These are phyloP conservation scores for Labeo rohita DNA, from an alignment of 2,113 vertebrate genomes.

Conservation along the genomic window DNA sequence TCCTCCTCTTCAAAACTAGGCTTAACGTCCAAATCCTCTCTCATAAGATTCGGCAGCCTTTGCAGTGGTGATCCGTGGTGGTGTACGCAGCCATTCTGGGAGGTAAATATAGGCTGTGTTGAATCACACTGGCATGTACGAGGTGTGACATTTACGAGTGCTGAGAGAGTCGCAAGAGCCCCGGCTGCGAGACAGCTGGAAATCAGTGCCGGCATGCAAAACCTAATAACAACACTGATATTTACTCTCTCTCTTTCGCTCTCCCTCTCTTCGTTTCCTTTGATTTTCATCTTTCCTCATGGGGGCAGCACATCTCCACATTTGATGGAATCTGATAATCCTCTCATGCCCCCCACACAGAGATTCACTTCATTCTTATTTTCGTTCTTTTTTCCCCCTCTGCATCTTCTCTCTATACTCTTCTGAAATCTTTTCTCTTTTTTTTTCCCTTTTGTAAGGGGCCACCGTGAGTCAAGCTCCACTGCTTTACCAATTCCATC, in stretches of 20 bases:
- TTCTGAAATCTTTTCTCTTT: slow-evolving; percentile 23
- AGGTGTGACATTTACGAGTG: slow-evolving; percentile 59
- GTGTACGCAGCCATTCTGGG: slow-evolving; percentile 39
- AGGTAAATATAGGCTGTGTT: slow-evolving; percentile 51
- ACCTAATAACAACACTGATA: slow-evolving; percentile 39
- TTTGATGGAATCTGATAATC: slow-evolving; percentile 26
- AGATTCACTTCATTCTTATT: slow-evolving; percentile 37
- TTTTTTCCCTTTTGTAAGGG: slow-evolving; percentile 44
- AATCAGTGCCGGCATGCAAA: slow-evolving; percentile 45
- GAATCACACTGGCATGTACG: slow-evolving; percentile 47
- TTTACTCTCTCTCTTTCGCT: slow-evolving; percentile 43
- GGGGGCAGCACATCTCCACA: slow-evolving; percentile 74
- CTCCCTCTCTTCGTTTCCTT: neutral
- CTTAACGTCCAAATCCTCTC: slow-evolving; percentile 17
- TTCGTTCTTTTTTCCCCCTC: neutral
- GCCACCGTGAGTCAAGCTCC: slow-evolving; percentile 66
- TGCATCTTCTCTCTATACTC: slow-evolving; percentile 22
- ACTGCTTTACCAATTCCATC: slow-evolving; percentile 73
- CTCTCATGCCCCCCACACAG: neutral
- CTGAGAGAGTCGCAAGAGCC: slow-evolving; percentile 37
- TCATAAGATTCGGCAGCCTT: slow-evolving; percentile 29
- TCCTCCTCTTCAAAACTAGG: slow-evolving; percentile 35
- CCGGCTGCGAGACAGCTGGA: slow-evolving; percentile 51
- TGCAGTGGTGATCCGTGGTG: slow-evolving; percentile 30
- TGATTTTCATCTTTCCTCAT: slow-evolving; percentile 58